A percentile compares a stretch with the other conserved stretches of the same genome.
Evolutionary conservation across 2,797 vertebrate species (phyloP).

Genomic region (Myotis planiceps): DNA sequence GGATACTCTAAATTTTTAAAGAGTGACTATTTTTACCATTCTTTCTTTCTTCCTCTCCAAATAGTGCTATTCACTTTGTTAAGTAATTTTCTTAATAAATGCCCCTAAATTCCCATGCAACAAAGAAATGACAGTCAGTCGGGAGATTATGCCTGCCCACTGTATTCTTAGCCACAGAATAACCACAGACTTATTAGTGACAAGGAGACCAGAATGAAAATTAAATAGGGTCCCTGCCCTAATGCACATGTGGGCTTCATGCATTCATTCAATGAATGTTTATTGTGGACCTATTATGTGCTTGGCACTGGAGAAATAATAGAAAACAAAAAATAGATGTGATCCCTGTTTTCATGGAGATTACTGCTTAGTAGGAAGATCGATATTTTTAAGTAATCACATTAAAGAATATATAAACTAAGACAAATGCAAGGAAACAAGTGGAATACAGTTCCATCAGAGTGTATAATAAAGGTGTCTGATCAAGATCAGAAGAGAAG

Average conservation of each 20-base stretch:
- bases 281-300: not conserved
- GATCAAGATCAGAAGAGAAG: not conserved
- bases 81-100: constrained; percentile 57
- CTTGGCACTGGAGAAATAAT: not conserved
- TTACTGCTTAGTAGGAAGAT: not conserved
- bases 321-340: not conserved
- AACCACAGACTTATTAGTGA: not conserved
- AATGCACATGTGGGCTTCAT: not conserved
- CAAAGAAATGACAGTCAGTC: not conserved
- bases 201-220: constrained; percentile 14
- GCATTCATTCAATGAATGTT: not conserved
- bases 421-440: not conserved
- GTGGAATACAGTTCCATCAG: not conserved
- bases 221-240: constrained; percentile 34
- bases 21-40: constrained; percentile 70
- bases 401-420: not conserved
- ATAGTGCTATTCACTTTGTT: constrained; percentile 37
- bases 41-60: constrained; percentile 64
- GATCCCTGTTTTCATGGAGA: not conserved
- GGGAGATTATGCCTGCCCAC: not conserved
- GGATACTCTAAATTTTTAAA: constrained; percentile 58
- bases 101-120: not conserved
- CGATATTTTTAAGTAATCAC: not conserved
- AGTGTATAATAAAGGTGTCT: not conserved
- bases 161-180: constrained; percentile 22